Base-by-base conservation (phyloP, 2,888 invertebrate species). In the Spilarctia lutea region DNA sequence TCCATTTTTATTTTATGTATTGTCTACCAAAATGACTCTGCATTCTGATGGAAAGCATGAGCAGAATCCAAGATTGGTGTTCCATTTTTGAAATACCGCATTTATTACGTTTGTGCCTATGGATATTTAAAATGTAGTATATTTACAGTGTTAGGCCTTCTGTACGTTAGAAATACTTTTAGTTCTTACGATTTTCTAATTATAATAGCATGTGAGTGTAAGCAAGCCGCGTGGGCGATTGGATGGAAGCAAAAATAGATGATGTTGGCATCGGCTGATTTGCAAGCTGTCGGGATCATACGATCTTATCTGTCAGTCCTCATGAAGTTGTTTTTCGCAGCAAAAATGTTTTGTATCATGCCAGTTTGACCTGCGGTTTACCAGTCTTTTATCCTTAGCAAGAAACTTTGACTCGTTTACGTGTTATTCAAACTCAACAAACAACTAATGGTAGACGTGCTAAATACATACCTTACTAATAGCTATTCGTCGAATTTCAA, bases 181-280 rank as follows among this genome's bases (percentile, higher is more conserved):
- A 90, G 91, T 89, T 87, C 87, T 83, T 90, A 91, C 88, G 87
- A 87, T 93, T 92, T 94, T 94, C 94, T 95, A 95, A 95, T 94
- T 94, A 93, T 95, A 96, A 91, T 89, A 91, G 88, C 92, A 93
- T 92, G 93, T 93, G 94, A 92, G 94, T 95, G 92, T 94, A 94
- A 94, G 94, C 93, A 93, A 91, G 94, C 94, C 85, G 93, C 94
- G 95, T 96, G 89, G 96, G 96, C 84, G 92, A 86, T 86, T 86
- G 89, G 90, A 90, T 90, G 84, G 81, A 81, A 86, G 83, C 91
- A 78, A 89, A 94, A 95, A 95, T 95, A 95, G 90, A 91, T 76
- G 80, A 81, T 86, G 94, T 94, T 95, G 95, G 95, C 95, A 94
- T 88, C 93, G 86, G 83, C 86, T 83, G 81, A 87, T 87, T 87